Evolutionary conservation across 2,888 invertebrate genomes (phyloP).

Genomic region (Pemphredon lugubris): DNA sequence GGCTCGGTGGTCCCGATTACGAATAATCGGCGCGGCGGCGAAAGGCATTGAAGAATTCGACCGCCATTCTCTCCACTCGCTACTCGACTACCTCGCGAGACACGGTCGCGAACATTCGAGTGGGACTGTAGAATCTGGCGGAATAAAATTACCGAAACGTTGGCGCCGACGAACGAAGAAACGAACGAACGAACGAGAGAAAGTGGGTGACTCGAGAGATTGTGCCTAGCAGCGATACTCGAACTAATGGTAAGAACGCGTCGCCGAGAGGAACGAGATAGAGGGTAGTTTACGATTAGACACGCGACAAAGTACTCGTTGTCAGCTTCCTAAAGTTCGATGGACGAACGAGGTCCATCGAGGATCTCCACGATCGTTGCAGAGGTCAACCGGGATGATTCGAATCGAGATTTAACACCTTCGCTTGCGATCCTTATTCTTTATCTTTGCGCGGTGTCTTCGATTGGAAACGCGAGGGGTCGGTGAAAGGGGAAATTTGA

Average conservation of each 20-base stretch:
- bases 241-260: background rate
- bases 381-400: constrained; percentile 8
- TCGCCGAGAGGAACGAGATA: background rate
- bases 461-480: no score
- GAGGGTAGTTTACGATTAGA: constrained; percentile 24
- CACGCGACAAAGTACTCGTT: constrained; percentile 36
- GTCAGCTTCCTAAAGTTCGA: constrained; percentile 58
- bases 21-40: constrained; percentile 2
- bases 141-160: constrained; percentile 22
- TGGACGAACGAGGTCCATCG: constrained; percentile 20
- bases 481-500: no score
- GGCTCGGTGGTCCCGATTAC: background rate
- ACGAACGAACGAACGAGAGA: no score
- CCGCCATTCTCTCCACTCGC: constrained; percentile 58
- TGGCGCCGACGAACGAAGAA: background rate
- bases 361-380: constrained; percentile 30
- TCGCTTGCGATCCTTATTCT: constrained; percentile 8
- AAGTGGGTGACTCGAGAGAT: constrained; percentile 14
- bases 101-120: constrained; percentile 58
- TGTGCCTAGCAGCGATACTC: background rate
- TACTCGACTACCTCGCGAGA: constrained; percentile 41
- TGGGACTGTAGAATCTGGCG: constrained; percentile 78
- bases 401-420: constrained; percentile 33
- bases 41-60: constrained; percentile 7
- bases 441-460: background rate